These are phyloP conservation scores for Punctoribates punctum DNA, from an alignment of 2,888 invertebrate genomes.

Conservation along the genomic window DNA sequence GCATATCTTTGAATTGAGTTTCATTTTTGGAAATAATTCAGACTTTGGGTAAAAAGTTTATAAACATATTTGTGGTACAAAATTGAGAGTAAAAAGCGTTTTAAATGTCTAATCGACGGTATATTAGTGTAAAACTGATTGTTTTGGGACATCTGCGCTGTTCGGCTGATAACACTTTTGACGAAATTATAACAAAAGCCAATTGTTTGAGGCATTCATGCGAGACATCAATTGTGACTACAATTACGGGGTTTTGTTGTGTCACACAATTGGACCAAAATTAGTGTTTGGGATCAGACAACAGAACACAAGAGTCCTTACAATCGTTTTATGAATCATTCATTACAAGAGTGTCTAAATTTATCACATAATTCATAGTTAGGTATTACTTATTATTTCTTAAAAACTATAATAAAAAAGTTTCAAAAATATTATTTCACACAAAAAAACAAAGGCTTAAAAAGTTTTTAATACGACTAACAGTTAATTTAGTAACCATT, in stretches of 20 bases:
- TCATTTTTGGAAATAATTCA: neutral
- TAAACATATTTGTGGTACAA: neutral
- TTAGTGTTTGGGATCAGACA: constrained; percentile 4
- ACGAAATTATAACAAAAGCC: constrained; percentile 2
- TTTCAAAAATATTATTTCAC: neutral
- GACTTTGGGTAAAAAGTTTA: neutral
- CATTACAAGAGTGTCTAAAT: constrained; percentile 15
- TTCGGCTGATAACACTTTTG: neutral
- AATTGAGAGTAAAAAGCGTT: neutral
- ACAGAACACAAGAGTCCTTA: neutral
- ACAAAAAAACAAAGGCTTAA: constrained; percentile 22
- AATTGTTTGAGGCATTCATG: constrained; percentile 27
- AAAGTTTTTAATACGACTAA: neutral
- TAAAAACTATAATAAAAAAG: constrained; percentile 7
- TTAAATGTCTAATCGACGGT: neutral
- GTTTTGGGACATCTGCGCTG: constrained; percentile 15
- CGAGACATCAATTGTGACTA: neutral
- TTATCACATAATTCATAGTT: constrained; percentile 25
- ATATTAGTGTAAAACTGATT: neutral
- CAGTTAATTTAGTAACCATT: constrained; percentile 13
- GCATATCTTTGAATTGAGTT: constrained; percentile 20
- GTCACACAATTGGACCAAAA: constrained; percentile 25
- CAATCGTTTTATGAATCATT: constrained; percentile 11
- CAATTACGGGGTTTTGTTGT: constrained; percentile 32
- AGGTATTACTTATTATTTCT: neutral